Evolutionary conservation across 1,140 invertebrate genomes (phyloP).

Genomic region (Drosophila nikananu): DNA sequence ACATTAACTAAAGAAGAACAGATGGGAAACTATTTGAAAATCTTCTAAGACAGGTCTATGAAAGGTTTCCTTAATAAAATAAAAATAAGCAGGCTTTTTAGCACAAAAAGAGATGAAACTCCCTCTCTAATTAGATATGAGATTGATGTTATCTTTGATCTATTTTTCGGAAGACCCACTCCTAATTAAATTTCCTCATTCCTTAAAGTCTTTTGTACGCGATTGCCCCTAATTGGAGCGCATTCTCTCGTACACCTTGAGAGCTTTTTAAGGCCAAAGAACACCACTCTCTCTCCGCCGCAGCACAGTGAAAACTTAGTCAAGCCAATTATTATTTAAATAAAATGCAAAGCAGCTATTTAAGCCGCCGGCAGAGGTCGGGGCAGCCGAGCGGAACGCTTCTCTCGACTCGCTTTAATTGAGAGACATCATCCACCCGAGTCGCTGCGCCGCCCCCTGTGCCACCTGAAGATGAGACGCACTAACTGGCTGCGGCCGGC

Average conservation of each 20-base stretch:
- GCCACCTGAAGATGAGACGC: conserved; percentile 48
- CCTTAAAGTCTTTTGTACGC: conserved; percentile 6
- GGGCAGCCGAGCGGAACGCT: conserved; percentile 68
- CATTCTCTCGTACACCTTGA: conserved; percentile 22
- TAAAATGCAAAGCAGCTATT: conserved; percentile 73
- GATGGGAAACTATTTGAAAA: neutral
- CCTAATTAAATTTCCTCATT: conserved; percentile 40
- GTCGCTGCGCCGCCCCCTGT: neutral
- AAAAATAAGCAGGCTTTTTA: too few relatives aligned
- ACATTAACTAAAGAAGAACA: neutral
- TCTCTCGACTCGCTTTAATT: conserved; percentile 55
- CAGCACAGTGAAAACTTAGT: conserved; percentile 42
- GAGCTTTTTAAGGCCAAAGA: conserved; percentile 29
- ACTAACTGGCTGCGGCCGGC: conserved; percentile 59
- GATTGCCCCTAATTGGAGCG: conserved; percentile 32
- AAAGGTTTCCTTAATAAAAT: too few relatives aligned
- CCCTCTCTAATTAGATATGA: neutral
- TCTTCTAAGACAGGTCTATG: neutral
- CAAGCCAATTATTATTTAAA: conserved; percentile 78
- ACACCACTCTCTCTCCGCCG: neutral
- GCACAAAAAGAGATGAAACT: neutral
- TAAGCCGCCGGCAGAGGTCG: conserved; percentile 49
- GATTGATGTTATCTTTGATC: conserved; percentile 10
- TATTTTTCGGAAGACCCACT: conserved; percentile 9
- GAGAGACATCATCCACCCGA: conserved; percentile 44